Percentiles rank a stretch among this genome's conserved stretches.
Conservation (phyloP, 2,113 vertebrate genomes). For the Ia io region DNA sequence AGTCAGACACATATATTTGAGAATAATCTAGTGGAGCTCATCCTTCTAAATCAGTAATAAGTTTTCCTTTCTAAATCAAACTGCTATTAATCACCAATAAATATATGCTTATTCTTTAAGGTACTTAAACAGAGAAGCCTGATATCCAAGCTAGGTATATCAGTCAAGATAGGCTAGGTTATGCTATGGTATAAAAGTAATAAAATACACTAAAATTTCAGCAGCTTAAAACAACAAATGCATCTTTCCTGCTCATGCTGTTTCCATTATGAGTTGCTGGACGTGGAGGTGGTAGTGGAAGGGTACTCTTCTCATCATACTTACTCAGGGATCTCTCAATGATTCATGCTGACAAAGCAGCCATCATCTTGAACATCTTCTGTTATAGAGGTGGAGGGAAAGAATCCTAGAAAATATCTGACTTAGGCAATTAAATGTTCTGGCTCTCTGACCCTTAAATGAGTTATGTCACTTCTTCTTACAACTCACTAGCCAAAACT, state of each 20-base stretch:
- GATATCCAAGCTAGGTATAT: neutral
- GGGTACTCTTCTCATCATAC: neutral
- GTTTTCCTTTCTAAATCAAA: neutral
- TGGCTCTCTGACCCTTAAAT: neutral
- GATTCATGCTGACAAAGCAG: neutral
- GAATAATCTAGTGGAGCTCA: neutral
- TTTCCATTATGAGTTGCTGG: neutral
- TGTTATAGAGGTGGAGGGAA: neutral
- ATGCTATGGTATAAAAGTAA: neutral
- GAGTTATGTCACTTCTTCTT: neutral
- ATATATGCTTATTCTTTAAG: neutral
- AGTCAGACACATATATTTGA: neutral
- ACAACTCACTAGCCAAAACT: neutral
- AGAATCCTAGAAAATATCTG: neutral
- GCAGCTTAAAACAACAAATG: neutral
- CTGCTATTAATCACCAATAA: neutral
- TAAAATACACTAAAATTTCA: neutral
- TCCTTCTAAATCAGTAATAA: conserved; percentile 10
- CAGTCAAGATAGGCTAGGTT: neutral
- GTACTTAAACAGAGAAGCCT: neutral
- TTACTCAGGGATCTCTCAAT: neutral
- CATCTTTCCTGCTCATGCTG: neutral
- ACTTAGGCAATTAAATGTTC: neutral
- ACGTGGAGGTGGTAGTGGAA: neutral
- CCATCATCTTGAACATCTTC: neutral